Evolutionary conservation across 2,113 vertebrate genomes (phyloP).

Genomic region (Urocitellus parryii): DNA sequence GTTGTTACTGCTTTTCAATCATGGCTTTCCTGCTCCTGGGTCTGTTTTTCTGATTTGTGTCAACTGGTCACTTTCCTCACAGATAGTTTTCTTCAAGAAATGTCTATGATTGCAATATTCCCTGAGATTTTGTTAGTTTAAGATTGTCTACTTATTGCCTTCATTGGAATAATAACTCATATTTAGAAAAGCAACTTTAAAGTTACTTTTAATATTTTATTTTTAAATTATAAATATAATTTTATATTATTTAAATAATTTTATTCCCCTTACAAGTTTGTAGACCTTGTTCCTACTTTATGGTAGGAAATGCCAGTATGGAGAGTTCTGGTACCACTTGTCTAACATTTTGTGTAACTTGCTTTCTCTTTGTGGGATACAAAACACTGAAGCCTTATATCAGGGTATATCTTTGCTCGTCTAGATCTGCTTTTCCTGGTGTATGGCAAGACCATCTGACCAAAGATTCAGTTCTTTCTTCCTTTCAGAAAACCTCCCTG

Average conservation of each 20-base stretch:
- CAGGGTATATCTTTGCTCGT: background rate
- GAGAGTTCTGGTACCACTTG: background rate
- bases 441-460: background rate
- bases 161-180: background rate
- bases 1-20: background rate
- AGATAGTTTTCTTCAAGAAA: background rate
- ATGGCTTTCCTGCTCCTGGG: background rate
- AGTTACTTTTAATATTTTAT: background rate
- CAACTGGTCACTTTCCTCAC: background rate
- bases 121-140: conserved; percentile 2
- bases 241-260: background rate
- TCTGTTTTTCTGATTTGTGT: conserved; percentile 4
- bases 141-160: background rate
- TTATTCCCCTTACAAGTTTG: background rate
- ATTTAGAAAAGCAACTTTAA: background rate
- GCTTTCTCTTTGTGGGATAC: background rate
- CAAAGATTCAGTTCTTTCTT: background rate
- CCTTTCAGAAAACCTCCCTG: background rate
- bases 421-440: background rate
- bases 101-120: background rate
- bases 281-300: background rate
- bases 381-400: background rate
- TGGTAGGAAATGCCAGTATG: background rate
- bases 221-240: background rate
- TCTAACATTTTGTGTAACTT: background rate